A percentile compares a stretch with the other conserved stretches of the same genome.
Conservation (phyloP, 2,113 vertebrate genomes). For the Leptocoma aspasia region DNA sequence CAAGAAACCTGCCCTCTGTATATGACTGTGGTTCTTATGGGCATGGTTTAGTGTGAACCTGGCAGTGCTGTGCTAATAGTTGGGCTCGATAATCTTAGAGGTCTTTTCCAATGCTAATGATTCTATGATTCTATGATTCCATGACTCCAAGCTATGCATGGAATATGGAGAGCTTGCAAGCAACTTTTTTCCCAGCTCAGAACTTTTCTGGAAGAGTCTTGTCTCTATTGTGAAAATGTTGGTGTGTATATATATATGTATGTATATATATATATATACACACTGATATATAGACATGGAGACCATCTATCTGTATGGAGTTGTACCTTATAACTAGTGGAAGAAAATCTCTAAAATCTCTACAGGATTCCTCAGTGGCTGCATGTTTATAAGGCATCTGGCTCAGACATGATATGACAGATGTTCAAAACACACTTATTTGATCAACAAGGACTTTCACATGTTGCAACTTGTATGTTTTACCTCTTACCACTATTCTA, state of each 20-base stretch:
- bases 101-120: background rate
- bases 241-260: too few relatives aligned
- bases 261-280: fast-evolving
- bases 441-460: background rate
- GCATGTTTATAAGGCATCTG: background rate
- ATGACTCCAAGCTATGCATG: background rate
- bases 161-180: background rate
- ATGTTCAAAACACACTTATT: background rate
- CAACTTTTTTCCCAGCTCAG: background rate
- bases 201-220: background rate
- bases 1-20: background rate
- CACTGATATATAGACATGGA: background rate
- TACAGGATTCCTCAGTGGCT: background rate
- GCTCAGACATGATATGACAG: background rate
- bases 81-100: fast-evolving
- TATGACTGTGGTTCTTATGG: background rate
- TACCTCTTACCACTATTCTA: background rate
- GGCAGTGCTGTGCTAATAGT: background rate
- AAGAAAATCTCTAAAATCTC: conserved; percentile 21
- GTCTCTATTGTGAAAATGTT: background rate
- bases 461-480: background rate
- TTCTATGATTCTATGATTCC: background rate
- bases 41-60: background rate
- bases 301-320: background rate
- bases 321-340: background rate